Evolutionary conservation across 2,888 invertebrate genomes (phyloP).

Genomic region (Unio pictorum): DNA sequence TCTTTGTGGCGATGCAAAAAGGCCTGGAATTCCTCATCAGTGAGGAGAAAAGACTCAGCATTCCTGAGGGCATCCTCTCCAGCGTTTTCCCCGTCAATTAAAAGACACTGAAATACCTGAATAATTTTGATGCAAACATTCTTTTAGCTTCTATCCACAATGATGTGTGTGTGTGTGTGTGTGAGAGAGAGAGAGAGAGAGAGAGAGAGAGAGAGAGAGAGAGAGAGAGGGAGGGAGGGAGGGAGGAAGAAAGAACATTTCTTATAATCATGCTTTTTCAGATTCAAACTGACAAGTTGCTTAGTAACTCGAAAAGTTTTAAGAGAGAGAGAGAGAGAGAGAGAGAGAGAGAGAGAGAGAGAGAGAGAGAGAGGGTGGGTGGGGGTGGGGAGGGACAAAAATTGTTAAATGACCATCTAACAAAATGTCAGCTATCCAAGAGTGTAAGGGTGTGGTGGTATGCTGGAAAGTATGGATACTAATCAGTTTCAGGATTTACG

Average conservation of each 20-base stretch:
- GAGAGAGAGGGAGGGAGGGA: too few species aligned
- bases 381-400: neutral
- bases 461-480: too few species aligned
- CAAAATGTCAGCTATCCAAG: too few species aligned
- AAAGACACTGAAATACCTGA: slow-evolving; percentile 74
- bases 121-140: neutral
- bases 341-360: neutral
- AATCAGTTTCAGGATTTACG: too few species aligned
- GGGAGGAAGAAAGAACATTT: too few species aligned
- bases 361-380: neutral
- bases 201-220: too few species aligned
- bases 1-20: slow-evolving; percentile 72
- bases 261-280: too few species aligned
- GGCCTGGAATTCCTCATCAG: slow-evolving; percentile 70
- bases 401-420: too few species aligned
- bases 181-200: too few species aligned
- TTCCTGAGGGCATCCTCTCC: slow-evolving; percentile 73
- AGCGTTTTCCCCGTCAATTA: slow-evolving; percentile 74
- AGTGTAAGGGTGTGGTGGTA: too few species aligned
- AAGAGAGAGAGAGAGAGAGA: slow-evolving; percentile 1
- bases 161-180: neutral
- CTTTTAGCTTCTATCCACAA: neutral
- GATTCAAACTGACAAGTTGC: too few species aligned
- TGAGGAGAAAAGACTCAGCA: slow-evolving; percentile 73
- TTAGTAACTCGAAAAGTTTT: too few species aligned